These are phyloP conservation scores for Stenoptilia bipunctidactyla DNA, from an alignment of 2,888 invertebrate species.

Conservation along the genomic window DNA sequence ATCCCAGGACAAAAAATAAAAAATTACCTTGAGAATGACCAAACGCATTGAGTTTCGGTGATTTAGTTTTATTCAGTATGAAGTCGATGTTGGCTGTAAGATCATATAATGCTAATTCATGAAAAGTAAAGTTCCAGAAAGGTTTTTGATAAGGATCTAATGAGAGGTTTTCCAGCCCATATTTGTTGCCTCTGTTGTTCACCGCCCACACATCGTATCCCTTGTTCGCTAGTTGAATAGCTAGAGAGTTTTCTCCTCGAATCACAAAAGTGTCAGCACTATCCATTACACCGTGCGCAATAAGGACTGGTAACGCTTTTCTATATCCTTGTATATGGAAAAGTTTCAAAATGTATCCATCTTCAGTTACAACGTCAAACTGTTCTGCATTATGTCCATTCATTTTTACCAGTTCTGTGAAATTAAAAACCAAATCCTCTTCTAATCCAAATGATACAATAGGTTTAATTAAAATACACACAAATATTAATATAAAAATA, in stretches of 20 bases:
- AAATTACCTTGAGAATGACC: conserved; percentile 78
- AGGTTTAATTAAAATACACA: no score
- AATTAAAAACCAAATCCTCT: no score
- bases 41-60: conserved; percentile 66
- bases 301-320: neutral
- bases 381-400: neutral
- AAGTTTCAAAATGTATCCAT: neutral
- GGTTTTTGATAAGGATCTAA: conserved; percentile 32
- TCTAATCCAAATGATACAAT: no score
- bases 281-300: conserved; percentile 19
- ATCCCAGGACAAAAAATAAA: conserved; percentile 59
- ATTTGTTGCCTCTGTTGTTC: conserved; percentile 69
- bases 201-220: conserved; percentile 55
- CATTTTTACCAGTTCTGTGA: no score
- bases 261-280: conserved; percentile 28
- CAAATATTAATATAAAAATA: no score
- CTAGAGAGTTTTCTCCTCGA: conserved; percentile 24
- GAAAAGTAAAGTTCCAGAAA: conserved; percentile 72
- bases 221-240: conserved; percentile 37
- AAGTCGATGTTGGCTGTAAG: conserved; percentile 71
- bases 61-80: conserved; percentile 41
- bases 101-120: conserved; percentile 78
- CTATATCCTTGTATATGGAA: neutral
- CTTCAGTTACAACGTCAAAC: neutral
- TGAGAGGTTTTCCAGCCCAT: conserved; percentile 59